Evolutionary conservation across 2,113 vertebrate genomes (phyloP).

Genomic region (Strigops habroptila): DNA sequence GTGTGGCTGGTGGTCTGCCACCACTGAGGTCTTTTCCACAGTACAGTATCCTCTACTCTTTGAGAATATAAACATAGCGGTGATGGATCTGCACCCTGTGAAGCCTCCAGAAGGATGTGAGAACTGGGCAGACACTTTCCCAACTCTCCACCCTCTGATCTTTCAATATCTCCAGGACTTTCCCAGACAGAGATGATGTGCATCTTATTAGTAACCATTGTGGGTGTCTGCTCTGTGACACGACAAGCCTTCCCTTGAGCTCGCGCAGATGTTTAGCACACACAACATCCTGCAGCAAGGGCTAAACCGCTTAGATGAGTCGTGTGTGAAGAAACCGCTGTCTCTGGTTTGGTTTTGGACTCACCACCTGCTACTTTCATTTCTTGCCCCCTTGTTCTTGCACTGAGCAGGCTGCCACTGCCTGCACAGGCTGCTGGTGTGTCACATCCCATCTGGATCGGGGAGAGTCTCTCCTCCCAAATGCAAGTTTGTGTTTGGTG

Average conservation of each 20-base stretch:
- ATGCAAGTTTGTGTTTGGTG: neutral
- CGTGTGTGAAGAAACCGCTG: neutral
- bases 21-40: neutral
- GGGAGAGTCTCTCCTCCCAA: neutral
- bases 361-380: neutral
- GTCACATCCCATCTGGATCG: neutral
- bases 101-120: neutral
- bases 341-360: neutral
- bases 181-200: neutral
- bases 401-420: neutral
- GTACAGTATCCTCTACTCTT: neutral
- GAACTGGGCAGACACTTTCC: neutral
- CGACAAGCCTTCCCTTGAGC: neutral
- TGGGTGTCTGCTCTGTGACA: neutral
- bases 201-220: neutral
- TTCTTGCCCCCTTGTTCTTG: neutral
- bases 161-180: neutral
- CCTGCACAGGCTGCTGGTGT: neutral
- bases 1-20: neutral
- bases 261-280: fast-evolving
- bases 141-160: neutral
- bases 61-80: neutral
- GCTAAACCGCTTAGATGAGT: neutral
- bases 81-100: neutral
- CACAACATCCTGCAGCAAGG: neutral